These are phyloP conservation scores for Tethea ocularis DNA, from an alignment of 2,888 invertebrate species.

Conservation along the genomic window DNA sequence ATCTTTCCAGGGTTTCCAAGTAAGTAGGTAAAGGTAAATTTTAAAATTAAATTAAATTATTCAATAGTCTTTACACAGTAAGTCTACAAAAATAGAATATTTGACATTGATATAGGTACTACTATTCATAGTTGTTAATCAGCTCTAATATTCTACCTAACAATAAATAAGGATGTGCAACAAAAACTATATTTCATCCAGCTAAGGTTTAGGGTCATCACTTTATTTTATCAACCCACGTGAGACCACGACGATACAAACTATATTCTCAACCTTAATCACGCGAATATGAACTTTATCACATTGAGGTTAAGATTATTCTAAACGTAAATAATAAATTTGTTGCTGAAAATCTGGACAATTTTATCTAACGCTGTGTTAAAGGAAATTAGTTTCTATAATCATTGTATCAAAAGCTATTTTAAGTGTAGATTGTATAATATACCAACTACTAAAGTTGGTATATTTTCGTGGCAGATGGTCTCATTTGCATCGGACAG, in stretches of 20 bases:
- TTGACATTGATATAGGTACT: too few relatives aligned
- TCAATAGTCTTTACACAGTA: too few relatives aligned
- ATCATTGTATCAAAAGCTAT: conserved; percentile 13
- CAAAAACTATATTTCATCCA: conserved; percentile 49
- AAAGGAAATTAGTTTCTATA: conserved; percentile 26
- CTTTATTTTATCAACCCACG: conserved; percentile 64
- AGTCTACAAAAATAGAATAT: too few relatives aligned
- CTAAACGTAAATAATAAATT: conserved; percentile 16
- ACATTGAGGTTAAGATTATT: conserved; percentile 8
- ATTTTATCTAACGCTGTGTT: conserved; percentile 8
- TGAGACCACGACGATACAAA: conserved; percentile 43
- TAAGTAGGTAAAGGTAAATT: too few relatives aligned
- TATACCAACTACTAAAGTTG: too few relatives aligned
- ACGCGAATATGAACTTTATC: conserved; percentile 21
- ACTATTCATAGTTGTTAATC: too few relatives aligned
- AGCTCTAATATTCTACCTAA: too few relatives aligned
- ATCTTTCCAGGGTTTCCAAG: too few relatives aligned
- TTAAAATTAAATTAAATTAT: too few relatives aligned
- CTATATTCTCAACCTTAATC: not conserved
- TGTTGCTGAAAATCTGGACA: conserved; percentile 18
- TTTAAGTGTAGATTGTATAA: conserved; percentile 12
- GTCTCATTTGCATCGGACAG: conserved; percentile 70
- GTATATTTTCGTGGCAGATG: conserved; percentile 47
- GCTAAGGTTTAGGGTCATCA: conserved; percentile 61
- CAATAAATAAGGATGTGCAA: not conserved